Evolutionary conservation across 2,888 invertebrate genomes (phyloP).

Genomic region (Metalampra italica): DNA sequence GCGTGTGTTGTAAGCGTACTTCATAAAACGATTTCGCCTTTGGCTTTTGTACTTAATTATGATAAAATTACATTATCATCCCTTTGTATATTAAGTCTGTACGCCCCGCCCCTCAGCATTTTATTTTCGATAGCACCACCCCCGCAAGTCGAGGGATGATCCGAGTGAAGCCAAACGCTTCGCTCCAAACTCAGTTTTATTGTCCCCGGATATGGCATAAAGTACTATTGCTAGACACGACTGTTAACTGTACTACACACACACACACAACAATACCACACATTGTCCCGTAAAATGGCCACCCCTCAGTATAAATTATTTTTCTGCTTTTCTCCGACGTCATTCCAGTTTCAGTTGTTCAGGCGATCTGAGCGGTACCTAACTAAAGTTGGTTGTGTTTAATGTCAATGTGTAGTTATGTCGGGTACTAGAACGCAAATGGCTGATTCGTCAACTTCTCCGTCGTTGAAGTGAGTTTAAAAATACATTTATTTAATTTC

Average conservation of each 20-base stretch:
- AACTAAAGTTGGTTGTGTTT: background rate
- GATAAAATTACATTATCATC: too few relatives aligned
- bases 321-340: conserved; percentile 20
- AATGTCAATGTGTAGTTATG: conserved; percentile 31
- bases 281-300: conserved; percentile 23
- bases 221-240: background rate
- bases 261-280: conserved; percentile 21
- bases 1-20: too few relatives aligned
- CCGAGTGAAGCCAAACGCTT: conserved; percentile 19
- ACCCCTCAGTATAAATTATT: conserved; percentile 60
- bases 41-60: too few relatives aligned
- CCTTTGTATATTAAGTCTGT: background rate
- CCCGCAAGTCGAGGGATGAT: conserved; percentile 39
- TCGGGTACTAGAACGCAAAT: conserved; percentile 78
- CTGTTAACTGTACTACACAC: background rate
- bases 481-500: conserved; percentile 14
- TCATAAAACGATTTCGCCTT: too few relatives aligned
- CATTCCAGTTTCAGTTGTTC: conserved; percentile 33
- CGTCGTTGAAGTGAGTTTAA: conserved; percentile 80
- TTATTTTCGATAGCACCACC: conserved; percentile 46
- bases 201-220: conserved; percentile 16
- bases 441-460: conserved; percentile 84
- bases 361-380: conserved; percentile 7
- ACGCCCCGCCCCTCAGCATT: conserved; percentile 44
- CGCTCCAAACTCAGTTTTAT: conserved; percentile 24